These are phyloP conservation scores for Drosophila teissieri DNA, from an alignment of 1,140 invertebrate genomes.

Conservation along the genomic window DNA sequence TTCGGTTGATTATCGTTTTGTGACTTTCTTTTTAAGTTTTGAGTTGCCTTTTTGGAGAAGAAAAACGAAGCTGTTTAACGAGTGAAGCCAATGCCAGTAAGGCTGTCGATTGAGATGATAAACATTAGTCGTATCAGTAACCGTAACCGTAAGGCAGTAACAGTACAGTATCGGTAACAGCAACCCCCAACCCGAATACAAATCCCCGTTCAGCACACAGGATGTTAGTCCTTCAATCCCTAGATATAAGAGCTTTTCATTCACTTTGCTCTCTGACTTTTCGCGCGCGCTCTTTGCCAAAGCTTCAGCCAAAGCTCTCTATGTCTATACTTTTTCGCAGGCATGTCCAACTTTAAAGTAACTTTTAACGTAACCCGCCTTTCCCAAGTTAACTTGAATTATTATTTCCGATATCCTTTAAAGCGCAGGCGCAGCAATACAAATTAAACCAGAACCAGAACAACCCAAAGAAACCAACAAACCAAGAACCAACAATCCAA, in stretches of 20 bases:
- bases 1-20: conserved; percentile 54
- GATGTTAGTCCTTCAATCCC: conserved; percentile 24
- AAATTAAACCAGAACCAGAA: conserved; percentile 25
- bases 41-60: conserved; percentile 47
- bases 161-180: conserved; percentile 26
- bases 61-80: conserved; percentile 18
- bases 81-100: conserved; percentile 10
- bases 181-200: conserved; percentile 15
- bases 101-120: conserved; percentile 69
- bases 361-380: conserved; percentile 21
- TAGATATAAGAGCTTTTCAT: conserved; percentile 74
- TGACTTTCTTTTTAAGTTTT: conserved; percentile 61
- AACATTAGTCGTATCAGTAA: conserved; percentile 72
- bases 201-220: conserved; percentile 27
- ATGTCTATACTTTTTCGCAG: conserved; percentile 23
- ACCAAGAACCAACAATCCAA: conserved; percentile 68
- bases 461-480: conserved; percentile 45
- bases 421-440: conserved; percentile 51
- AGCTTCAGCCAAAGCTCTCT: conserved; percentile 53
- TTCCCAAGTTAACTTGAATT: conserved; percentile 40
- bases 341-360: conserved; percentile 29
- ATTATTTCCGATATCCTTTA: conserved; percentile 56
- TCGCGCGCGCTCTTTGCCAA: conserved; percentile 35
- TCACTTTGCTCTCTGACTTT: conserved; percentile 38
- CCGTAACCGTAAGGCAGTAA: conserved; percentile 7